These are phyloP conservation scores for Pandemis corylana DNA, from an alignment of 2,888 invertebrate genomes.

Conservation along the genomic window DNA sequence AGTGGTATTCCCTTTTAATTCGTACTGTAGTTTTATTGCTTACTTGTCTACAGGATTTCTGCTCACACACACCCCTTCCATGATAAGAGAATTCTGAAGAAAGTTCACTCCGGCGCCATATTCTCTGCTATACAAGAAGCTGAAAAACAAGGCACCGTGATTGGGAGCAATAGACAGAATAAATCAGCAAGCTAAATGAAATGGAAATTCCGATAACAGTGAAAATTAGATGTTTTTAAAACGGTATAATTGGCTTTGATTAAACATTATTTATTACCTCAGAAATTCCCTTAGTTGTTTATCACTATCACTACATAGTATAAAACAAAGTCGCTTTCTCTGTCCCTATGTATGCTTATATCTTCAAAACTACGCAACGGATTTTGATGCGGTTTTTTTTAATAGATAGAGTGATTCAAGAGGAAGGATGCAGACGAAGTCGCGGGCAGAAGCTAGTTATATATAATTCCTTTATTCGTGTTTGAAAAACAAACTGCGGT, in stretches of 20 bases:
- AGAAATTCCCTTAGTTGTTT: too few species aligned
- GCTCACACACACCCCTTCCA: conserved; percentile 72
- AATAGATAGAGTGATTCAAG: too few species aligned
- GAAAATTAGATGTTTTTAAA: background rate
- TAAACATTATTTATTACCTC: background rate
- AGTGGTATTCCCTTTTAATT: background rate
- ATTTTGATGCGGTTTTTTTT: too few species aligned
- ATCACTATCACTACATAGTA: too few species aligned
- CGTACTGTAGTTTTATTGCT: conserved; percentile 20
- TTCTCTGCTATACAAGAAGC: conserved; percentile 64
- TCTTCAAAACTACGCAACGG: too few species aligned
- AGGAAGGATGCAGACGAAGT: too few species aligned
- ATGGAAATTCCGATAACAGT: background rate
- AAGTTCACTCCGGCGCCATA: conserved; percentile 55
- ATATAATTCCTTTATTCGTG: too few species aligned
- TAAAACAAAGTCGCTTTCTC: too few species aligned
- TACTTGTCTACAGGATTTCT: conserved; percentile 58
- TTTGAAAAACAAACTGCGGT: too few species aligned
- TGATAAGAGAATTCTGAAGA: conserved; percentile 66
- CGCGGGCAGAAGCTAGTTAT: too few species aligned
- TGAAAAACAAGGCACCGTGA: conserved; percentile 53
- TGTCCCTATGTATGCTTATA: too few species aligned
- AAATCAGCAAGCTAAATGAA: conserved; percentile 5
- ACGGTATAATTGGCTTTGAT: background rate
- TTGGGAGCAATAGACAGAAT: conserved; percentile 16